A percentile compares a stretch with the other conserved stretches of the same genome.
Evolutionary conservation across 2,113 vertebrate species (phyloP).

Genomic region (Connochaetes taurinus): DNA sequence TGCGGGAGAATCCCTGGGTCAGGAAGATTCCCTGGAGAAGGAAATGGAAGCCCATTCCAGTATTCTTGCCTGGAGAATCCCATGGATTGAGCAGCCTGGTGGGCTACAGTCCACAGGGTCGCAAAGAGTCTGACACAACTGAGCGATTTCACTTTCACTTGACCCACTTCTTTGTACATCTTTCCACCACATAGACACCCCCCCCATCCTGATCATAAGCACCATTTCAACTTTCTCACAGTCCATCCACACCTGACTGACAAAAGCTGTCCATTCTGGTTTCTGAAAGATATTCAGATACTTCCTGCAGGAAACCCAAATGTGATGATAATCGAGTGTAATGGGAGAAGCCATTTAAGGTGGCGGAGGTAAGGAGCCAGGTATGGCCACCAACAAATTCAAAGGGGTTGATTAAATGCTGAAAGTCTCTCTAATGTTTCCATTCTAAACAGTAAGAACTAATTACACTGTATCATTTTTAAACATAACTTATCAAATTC

Average conservation of each 20-base stretch:
- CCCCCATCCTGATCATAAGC: background rate
- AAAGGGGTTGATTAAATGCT: background rate
- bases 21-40: no score
- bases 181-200: background rate
- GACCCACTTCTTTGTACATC: background rate
- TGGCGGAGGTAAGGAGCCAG: background rate
- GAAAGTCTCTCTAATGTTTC: background rate
- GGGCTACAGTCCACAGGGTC: no score
- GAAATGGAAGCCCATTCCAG: no score
- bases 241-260: background rate
- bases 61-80: no score
- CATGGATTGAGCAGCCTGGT: no score
- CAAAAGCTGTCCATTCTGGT: background rate
- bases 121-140: no score
- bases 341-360: background rate
- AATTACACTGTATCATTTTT: background rate
- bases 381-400: background rate
- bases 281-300: background rate
- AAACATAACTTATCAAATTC: background rate
- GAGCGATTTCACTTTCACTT: no score
- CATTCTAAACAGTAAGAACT: background rate
- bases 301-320: background rate
- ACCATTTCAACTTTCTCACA: background rate
- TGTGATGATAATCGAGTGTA: background rate
- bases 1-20: no score